Conservation (phyloP, 1,140 invertebrate species). For the Trialeurodes vaporariorum region DNA sequence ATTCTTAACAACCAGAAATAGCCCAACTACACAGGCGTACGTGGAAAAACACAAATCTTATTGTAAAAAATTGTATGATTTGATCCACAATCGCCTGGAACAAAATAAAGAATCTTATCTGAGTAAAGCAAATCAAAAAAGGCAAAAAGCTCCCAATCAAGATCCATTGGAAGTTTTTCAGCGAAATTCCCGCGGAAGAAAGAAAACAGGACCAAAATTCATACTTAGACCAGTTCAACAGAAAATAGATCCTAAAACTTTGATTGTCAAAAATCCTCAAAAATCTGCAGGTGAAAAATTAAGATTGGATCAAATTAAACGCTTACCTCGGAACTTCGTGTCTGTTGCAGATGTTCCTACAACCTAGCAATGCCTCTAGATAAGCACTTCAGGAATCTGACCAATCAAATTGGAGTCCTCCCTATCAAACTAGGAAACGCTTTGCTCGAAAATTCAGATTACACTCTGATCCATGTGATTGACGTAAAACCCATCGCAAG, state of each 20-base stretch:
- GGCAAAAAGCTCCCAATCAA: conserved; percentile 1
- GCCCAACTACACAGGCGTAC: neutral
- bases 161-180: neutral
- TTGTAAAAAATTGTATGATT: neutral
- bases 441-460: neutral
- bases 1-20: neutral
- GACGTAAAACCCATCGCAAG: neutral
- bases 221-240: neutral
- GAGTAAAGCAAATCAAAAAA: conserved; percentile 9
- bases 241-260: neutral
- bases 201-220: neutral
- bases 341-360: neutral
- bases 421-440: neutral
- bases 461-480: neutral
- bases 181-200: neutral
- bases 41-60: neutral
- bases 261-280: neutral
- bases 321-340: neutral
- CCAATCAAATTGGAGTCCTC: neutral
- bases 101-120: conserved; percentile 7
- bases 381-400: neutral
- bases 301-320: neutral
- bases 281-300: neutral
- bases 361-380: neutral
- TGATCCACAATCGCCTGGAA: neutral